Evolutionary conservation across 92 coral and sea anemone species (phyloP), one percentile per base, ranked within the genome.

Genomic region (Parazoanthus swiftii): DNA sequence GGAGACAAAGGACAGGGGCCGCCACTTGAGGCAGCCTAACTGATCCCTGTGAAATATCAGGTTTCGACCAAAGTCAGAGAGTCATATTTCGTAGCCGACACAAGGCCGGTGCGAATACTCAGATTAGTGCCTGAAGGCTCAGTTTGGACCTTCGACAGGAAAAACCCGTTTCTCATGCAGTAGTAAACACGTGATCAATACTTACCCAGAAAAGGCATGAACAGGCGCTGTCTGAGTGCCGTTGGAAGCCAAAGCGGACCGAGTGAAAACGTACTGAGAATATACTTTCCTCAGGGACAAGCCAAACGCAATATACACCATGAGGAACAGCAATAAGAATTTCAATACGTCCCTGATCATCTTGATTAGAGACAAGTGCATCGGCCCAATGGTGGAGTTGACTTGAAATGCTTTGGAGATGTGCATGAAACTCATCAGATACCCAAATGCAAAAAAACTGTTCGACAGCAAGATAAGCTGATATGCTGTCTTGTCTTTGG

Each of bases 351-450:
- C 98, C 73, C 73, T 90, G 25, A 91, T 79, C 98, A 95, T 95
- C 86, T 92, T 92, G 50, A 90, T 80, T 26, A 95, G 86, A 42
- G 98, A 95, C 51, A 95, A 86, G 85, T 95, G 95, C 88, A 95
- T 81, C 14, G 98, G 98, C 0, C 98, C 98, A 38, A 95, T 88
- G 9, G 85, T 77, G 25, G 90, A 43, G 77, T 87, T 93, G 54
- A 93, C 93, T 74, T 95, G 94, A 21, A 94, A 85, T 3, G 92
- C 84, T 84, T 85, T 90, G 13, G 94, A 89, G 29, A 95, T 72
- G 84, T 93, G 95, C 29, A 95, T 70, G 88, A 95, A 88, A 86
- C 94, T 89, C 48, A 93, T 72, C 67, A 95, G 89, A 76, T 90
- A 86, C 13, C 93, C 98, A 74, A 94, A 15, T 18, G 98, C 83